Percentiles rank a stretch among this genome's conserved stretches.
phyloP scores from a whole-genome alignment of 2,888 invertebrate genomes.

The Electrophaes corylata region DNA sequence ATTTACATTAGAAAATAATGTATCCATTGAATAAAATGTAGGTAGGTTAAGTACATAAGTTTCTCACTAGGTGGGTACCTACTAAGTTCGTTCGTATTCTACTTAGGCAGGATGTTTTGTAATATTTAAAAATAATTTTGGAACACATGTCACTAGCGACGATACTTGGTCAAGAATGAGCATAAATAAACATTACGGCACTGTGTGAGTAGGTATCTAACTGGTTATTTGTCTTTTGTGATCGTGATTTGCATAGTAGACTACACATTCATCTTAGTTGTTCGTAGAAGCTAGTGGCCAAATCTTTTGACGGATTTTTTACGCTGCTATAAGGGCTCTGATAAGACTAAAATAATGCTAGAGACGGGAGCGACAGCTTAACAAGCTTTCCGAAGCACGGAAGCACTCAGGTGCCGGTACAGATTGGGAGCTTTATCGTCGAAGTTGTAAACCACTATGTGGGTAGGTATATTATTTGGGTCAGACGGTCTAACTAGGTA shows the following conservation, averaged over 20 bases:
- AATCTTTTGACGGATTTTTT: too few species aligned
- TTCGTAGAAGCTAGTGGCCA: slow-evolving; percentile 1
- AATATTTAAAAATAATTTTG: not conserved
- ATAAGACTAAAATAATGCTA: too few species aligned
- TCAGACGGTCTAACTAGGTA: too few species aligned
- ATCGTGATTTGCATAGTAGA: slow-evolving; percentile 57
- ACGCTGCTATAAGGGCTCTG: too few species aligned
- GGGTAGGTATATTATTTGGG: too few species aligned
- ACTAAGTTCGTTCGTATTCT: not conserved
- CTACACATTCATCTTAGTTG: not conserved
- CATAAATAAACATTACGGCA: slow-evolving; percentile 55
- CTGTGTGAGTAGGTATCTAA: slow-evolving; percentile 50
- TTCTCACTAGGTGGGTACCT: slow-evolving; percentile 2
- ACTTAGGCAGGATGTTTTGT: not conserved
- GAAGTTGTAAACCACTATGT: too few species aligned
- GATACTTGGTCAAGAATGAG: slow-evolving; percentile 58
- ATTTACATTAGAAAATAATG: slow-evolving; percentile 51
- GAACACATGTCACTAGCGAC: slow-evolving; percentile 59
- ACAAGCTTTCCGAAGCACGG: too few species aligned
- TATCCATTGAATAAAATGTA: slow-evolving; percentile 45
- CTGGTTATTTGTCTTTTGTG: slow-evolving; percentile 57
- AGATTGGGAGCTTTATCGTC: too few species aligned
- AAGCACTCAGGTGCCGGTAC: too few species aligned
- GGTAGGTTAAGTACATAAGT: not conserved
- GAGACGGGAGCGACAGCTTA: too few species aligned